These are phyloP conservation scores for Arctopsyche grandis DNA, from an alignment of 1,140 invertebrate genomes.

Conservation along the genomic window DNA sequence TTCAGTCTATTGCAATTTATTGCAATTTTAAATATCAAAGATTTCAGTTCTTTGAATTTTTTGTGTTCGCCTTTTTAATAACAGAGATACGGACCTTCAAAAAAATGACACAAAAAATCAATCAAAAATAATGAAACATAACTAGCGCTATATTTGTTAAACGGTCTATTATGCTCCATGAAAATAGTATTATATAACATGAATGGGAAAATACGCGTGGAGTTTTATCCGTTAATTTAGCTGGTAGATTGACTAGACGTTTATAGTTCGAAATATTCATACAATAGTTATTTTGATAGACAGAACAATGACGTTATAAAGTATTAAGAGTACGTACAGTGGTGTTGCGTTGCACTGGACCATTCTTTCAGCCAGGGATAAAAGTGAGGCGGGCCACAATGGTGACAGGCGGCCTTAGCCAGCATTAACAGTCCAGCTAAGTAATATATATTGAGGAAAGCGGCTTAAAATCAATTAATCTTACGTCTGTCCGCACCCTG, in stretches of 20 bases:
- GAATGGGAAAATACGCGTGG: too few relatives aligned
- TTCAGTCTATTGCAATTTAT: too few relatives aligned
- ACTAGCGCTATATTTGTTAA: too few relatives aligned
- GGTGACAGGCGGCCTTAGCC: conserved; percentile 31
- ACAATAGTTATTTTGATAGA: conserved; percentile 33
- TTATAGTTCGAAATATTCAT: conserved; percentile 26
- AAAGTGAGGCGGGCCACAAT: conserved; percentile 35
- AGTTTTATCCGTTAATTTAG: neutral
- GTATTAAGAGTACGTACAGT: conserved; percentile 8
- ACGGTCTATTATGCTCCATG: too few relatives aligned
- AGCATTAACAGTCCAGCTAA: conserved; percentile 5
- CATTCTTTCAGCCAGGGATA: conserved; percentile 11
- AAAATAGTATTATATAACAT: too few relatives aligned
- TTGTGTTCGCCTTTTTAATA: too few relatives aligned
- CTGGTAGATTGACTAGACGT: neutral
- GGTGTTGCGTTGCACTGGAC: neutral
- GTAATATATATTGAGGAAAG: conserved; percentile 25
- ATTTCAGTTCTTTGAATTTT: too few relatives aligned
- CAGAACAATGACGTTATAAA: conserved; percentile 39
- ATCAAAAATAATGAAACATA: too few relatives aligned
- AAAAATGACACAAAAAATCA: too few relatives aligned
- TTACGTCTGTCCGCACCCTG: conserved; percentile 26
- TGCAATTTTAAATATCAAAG: too few relatives aligned
- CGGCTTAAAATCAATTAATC: conserved; percentile 37
- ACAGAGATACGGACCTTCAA: too few relatives aligned